Conservation (phyloP, 2,888 invertebrate species). For the Tridacna crocea region DNA sequence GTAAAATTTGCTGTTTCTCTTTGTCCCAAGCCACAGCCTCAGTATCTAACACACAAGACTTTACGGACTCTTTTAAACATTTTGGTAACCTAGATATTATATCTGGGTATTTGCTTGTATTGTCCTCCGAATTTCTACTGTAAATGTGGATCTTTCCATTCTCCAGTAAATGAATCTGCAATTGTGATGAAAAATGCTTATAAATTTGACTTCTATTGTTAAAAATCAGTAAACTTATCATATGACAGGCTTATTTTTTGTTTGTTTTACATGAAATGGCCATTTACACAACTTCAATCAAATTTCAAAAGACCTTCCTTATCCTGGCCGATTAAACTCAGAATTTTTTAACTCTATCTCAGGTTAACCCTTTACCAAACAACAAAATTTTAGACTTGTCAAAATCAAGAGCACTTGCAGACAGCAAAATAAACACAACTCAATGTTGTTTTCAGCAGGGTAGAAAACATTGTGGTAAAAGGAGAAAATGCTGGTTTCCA, state of each 20-base stretch:
- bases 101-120: constrained; percentile 98
- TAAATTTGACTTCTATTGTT: neutral
- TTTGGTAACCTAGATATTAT: constrained; percentile 89
- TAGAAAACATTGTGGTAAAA: no score
- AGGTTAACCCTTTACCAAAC: no score
- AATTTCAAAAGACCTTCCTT: no score
- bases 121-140: constrained; percentile 98
- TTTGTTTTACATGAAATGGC: no score
- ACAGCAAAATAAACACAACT: no score
- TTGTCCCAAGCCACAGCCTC: constrained; percentile 99
- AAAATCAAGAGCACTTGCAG: no score
- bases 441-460: no score
- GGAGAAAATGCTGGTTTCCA: no score
- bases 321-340: no score
- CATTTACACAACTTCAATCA: no score
- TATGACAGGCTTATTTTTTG: neutral
- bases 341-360: no score
- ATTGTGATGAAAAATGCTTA: neutral
- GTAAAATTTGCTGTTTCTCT: constrained; percentile 93
- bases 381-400: no score
- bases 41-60: constrained; percentile 95
- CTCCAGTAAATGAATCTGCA: constrained; percentile 90
- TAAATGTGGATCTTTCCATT: constrained; percentile 91
- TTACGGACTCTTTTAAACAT: constrained; percentile 85
- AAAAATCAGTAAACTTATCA: neutral